These are phyloP conservation scores for Dissostichus mawsoni DNA, from an alignment of 2,113 vertebrate species.

Conservation along the genomic window DNA sequence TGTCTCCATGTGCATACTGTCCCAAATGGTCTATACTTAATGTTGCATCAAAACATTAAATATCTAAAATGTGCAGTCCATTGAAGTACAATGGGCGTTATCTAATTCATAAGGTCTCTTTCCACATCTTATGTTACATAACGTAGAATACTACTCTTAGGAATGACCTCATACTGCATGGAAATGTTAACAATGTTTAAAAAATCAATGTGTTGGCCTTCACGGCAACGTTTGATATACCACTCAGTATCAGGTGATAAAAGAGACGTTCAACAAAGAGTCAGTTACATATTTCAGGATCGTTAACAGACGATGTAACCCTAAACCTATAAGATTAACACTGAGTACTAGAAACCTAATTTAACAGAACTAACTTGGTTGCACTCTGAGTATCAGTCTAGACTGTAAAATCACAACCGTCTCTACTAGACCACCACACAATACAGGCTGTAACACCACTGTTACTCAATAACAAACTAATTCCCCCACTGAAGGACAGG, in stretches of 20 bases:
- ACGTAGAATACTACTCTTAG: neutral
- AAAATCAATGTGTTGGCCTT: slow-evolving; percentile 10
- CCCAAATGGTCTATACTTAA: neutral
- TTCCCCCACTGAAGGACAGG: too few relatives aligned
- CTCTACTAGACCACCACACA: too few relatives aligned
- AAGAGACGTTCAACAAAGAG: neutral
- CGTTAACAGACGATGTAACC: neutral
- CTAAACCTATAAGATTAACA: neutral
- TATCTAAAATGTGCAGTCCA: neutral
- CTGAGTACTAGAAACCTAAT: neutral
- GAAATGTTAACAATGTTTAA: neutral
- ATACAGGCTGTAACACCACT: too few relatives aligned
- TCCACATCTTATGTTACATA: neutral
- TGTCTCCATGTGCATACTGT: neutral
- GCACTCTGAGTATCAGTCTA: neutral
- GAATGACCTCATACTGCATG: neutral
- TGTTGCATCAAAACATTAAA: neutral
- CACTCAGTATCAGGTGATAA: neutral
- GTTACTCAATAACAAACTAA: too few relatives aligned
- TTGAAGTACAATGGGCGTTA: neutral
- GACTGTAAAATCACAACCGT: neutral
- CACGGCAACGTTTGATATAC: slow-evolving; percentile 9
- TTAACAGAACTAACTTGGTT: neutral
- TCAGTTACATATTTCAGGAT: neutral
- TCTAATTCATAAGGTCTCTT: neutral